Conservation (phyloP, 1,140 invertebrate genomes). For the Drosophila littoralis region DNA sequence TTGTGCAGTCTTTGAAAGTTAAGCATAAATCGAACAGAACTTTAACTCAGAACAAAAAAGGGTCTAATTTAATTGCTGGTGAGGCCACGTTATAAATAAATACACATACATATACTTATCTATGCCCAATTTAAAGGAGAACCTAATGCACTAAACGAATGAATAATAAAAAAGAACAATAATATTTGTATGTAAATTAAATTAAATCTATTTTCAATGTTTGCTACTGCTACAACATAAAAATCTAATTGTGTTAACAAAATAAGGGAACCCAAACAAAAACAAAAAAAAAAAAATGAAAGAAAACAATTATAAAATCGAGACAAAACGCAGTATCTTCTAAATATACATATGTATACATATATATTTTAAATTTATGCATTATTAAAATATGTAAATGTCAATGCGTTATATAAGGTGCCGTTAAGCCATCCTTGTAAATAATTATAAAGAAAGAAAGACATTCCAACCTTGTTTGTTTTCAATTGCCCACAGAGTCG, state of each 20-base stretch:
- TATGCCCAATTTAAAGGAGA: conserved; percentile 18
- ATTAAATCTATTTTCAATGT: conserved; percentile 55
- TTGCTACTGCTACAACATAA: conserved; percentile 29
- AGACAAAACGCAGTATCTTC: conserved; percentile 59
- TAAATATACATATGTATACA: conserved; percentile 27
- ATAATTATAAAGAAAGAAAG: conserved; percentile 84
- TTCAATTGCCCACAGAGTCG: conserved; percentile 38
- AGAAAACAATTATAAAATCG: conserved; percentile 15
- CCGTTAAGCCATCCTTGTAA: conserved; percentile 83
- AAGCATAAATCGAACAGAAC: conserved; percentile 5
- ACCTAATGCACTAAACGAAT: conserved; percentile 37
- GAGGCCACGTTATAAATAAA: conserved; percentile 6
- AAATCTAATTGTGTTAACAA: conserved; percentile 47
- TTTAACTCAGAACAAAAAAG: conserved; percentile 3
- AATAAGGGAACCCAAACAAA: conserved; percentile 28
- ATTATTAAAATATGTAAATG: conserved; percentile 74
- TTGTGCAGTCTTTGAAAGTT: background rate
- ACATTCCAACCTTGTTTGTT: conserved; percentile 83
- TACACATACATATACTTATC: conserved; percentile 8
- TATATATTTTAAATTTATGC: conserved; percentile 75
- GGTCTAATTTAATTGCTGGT: background rate
- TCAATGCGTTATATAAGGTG: conserved; percentile 81
- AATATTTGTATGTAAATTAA: conserved; percentile 74
- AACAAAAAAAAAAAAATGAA: conserved; percentile 18
- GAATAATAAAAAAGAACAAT: conserved; percentile 60